A percentile compares a stretch with the other conserved stretches of the same genome.
Conservation (phyloP, 2,888 invertebrate species). For the Synanthedon tipuliformis region DNA sequence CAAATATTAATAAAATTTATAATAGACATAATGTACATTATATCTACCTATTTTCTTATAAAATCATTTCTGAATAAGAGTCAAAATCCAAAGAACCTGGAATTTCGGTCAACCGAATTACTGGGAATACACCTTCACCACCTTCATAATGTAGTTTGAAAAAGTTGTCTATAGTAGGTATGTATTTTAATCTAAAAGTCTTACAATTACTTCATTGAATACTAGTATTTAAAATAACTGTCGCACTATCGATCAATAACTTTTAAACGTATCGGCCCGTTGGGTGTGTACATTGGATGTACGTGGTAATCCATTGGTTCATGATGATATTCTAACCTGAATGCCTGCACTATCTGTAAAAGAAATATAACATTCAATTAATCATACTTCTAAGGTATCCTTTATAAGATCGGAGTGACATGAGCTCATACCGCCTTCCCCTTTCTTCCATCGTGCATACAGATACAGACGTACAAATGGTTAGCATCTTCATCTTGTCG, state of each 20-base stretch:
- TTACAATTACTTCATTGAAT: background rate
- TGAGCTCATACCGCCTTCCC: no score
- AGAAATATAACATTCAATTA: conserved; percentile 1
- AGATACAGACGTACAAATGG: no score
- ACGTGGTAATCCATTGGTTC: conserved; percentile 74
- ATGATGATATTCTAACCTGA: conserved; percentile 74
- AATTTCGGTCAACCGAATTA: no score
- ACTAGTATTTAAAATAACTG: background rate
- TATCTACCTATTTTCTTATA: background rate
- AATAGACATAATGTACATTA: background rate
- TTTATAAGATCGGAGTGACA: no score
- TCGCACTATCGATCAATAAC: conserved; percentile 59
- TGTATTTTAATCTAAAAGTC: background rate
- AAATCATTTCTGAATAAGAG: background rate
- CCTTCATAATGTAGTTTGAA: no score
- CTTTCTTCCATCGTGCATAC: no score
- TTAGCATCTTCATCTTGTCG: no score
- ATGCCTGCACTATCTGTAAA: conserved; percentile 74
- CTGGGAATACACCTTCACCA: no score
- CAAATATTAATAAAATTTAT: background rate
- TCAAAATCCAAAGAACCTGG: background rate
- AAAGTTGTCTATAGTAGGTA: no score
- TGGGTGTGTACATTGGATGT: conserved; percentile 78
- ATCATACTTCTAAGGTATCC: no score
- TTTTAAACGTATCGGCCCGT: conserved; percentile 74